Conservation (phyloP, 2,113 vertebrate species). For the Antennarius striatus region DNA sequence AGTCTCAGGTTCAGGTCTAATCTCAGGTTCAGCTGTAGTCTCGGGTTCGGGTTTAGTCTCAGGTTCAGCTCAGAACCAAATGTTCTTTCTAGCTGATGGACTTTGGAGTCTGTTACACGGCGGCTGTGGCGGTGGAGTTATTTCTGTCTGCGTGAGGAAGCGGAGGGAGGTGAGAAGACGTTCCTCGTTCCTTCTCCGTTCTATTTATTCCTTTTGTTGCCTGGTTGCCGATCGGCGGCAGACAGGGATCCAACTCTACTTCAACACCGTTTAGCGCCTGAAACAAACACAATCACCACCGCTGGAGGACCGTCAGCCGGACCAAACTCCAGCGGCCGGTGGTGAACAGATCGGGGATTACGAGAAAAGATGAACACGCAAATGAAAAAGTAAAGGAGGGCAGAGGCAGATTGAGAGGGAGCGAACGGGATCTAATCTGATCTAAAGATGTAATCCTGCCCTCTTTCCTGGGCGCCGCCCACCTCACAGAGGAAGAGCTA, state of each 20-base stretch:
- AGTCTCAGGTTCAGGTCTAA: too few species aligned
- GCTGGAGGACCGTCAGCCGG: background rate
- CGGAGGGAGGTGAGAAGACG: slow-evolving; percentile 39
- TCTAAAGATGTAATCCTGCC: slow-evolving; percentile 65
- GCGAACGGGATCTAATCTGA: slow-evolving; percentile 58
- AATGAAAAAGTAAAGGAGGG: slow-evolving; percentile 41
- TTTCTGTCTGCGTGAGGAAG: background rate
- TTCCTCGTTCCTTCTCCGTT: slow-evolving; percentile 4
- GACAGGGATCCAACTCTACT: background rate
- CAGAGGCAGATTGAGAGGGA: slow-evolving; percentile 25
- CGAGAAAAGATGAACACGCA: slow-evolving; percentile 47
- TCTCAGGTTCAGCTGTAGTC: too few species aligned
- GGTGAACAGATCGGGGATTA: slow-evolving; percentile 40
- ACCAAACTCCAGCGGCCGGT: background rate
- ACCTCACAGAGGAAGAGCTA: slow-evolving; percentile 15
- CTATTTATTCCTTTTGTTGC: slow-evolving; percentile 24
- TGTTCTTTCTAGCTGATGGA: too few species aligned
- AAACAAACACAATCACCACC: background rate
- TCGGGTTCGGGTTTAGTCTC: too few species aligned
- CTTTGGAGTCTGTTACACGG: background rate
- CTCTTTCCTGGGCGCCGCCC: slow-evolving; percentile 21
- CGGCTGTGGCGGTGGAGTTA: background rate
- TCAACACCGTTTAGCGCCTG: slow-evolving; percentile 6
- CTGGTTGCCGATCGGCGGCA: background rate
- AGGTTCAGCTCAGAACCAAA: too few species aligned